Evolutionary conservation across 2,113 vertebrate species (phyloP).

Genomic region (Hippopotamus amphibius): DNA sequence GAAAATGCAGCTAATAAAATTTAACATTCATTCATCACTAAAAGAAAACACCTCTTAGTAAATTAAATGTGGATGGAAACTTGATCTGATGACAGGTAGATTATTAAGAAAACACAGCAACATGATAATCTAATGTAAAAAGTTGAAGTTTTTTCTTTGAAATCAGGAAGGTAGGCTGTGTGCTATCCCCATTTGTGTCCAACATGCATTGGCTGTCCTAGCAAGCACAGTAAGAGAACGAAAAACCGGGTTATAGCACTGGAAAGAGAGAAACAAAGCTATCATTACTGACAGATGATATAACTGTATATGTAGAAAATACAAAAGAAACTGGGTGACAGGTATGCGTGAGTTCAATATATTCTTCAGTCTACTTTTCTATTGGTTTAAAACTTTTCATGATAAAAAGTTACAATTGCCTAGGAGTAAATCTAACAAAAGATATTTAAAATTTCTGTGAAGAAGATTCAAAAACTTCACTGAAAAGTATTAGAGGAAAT

Average conservation of each 20-base stretch:
- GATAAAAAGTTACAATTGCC: background rate
- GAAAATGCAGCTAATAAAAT: slow-evolving; percentile 21
- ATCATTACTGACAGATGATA: background rate
- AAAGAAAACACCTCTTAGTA: background rate
- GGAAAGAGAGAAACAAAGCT: background rate
- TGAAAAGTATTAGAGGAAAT: background rate
- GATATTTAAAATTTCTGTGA: background rate
- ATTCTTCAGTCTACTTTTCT: background rate
- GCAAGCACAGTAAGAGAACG: background rate
- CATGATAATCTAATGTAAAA: background rate
- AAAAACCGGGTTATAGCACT: background rate
- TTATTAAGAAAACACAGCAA: background rate
- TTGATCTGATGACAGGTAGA: background rate
- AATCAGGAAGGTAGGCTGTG: background rate
- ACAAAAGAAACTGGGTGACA: background rate
- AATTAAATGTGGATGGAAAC: background rate
- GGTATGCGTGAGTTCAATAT: background rate
- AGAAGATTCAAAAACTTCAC: background rate
- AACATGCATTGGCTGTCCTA: background rate
- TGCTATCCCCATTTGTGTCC: background rate
- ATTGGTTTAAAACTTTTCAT: background rate
- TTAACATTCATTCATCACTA: background rate
- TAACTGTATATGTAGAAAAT: background rate
- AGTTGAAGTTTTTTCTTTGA: background rate
- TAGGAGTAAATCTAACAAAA: slow-evolving; percentile 8